These are phyloP conservation scores for Rapana venosa DNA, from an alignment of 2,888 invertebrate species.

Conservation along the genomic window DNA sequence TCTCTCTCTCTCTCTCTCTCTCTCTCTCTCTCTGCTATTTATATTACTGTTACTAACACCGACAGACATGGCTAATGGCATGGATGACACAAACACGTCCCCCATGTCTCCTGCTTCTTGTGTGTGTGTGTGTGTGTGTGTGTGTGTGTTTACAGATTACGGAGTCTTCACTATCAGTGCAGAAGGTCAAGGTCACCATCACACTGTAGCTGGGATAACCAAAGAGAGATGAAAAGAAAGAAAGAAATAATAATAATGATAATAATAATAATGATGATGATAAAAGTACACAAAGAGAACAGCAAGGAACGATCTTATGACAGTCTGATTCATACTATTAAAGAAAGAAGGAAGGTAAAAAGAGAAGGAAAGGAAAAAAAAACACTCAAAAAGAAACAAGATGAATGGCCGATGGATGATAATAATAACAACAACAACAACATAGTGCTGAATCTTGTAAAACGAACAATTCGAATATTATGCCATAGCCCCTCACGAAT, in stretches of 20 bases:
- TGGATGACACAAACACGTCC: too few species aligned
- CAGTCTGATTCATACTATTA: too few species aligned
- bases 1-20: not conserved
- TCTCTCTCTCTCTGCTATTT: not conserved
- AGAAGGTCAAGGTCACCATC: not conserved
- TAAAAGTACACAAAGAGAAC: not conserved
- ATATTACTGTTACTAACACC: too few species aligned
- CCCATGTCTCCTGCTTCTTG: not conserved
- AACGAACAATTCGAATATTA: too few species aligned
- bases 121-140: slow-evolving; percentile 26
- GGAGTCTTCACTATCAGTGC: not conserved
- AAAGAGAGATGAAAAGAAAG: not conserved
- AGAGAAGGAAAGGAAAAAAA: too few species aligned
- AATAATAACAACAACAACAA: not conserved
- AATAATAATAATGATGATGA: too few species aligned
- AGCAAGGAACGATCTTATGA: not conserved
- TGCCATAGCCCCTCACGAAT: not conserved
- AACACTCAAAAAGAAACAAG: too few species aligned
- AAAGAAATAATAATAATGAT: not conserved
- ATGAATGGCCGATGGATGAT: not conserved
- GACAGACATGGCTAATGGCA: too few species aligned
- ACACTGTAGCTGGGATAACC: not conserved
- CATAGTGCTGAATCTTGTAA: not conserved
- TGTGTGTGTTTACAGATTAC: not conserved
- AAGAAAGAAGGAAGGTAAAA: too few species aligned